Evolutionary conservation across 2,888 invertebrate species (phyloP).

Genomic region (Venusia cambrica): DNA sequence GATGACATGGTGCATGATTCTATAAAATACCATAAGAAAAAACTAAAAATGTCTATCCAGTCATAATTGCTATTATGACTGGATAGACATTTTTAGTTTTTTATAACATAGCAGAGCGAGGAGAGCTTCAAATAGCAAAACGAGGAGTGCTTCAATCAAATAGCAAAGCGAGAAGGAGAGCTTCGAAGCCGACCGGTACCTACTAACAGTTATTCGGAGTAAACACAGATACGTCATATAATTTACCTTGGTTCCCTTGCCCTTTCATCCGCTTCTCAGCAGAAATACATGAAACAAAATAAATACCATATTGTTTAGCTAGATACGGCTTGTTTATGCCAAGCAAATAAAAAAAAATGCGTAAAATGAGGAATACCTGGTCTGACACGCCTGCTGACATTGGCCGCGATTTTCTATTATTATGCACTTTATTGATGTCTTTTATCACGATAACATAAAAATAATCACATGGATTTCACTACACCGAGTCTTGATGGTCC

Average conservation of each 20-base stretch:
- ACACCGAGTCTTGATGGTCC: conserved; percentile 54
- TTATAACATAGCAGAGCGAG: no score
- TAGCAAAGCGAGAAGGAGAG: conserved; percentile 47
- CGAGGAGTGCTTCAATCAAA: no score
- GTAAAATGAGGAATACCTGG: conserved; percentile 84
- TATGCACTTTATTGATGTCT: conserved; percentile 73
- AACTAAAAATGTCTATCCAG: no score
- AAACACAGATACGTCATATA: conserved; percentile 78
- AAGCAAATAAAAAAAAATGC: conserved; percentile 45
- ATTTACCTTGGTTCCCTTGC: conserved; percentile 90
- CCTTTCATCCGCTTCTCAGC: conserved; percentile 89
- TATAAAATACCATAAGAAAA: no score
- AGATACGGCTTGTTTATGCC: conserved; percentile 30
- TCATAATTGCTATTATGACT: no score
- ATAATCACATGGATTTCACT: conserved; percentile 77
- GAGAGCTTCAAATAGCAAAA: no score
- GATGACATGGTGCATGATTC: conserved; percentile 10
- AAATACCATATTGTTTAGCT: conserved; percentile 49
- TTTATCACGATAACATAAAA: conserved; percentile 65
- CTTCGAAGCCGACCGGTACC: conserved; percentile 73
- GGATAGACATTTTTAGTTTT: no score
- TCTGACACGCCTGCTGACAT: conserved; percentile 96
- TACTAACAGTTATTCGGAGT: conserved; percentile 52
- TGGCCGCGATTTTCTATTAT: conserved; percentile 84
- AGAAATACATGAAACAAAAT: conserved; percentile 81